Evolutionary conservation across 2,113 vertebrate genomes (phyloP), one percentile per base, ranked within the genome.

Genomic region (Acanthochromis polyacanthus): DNA sequence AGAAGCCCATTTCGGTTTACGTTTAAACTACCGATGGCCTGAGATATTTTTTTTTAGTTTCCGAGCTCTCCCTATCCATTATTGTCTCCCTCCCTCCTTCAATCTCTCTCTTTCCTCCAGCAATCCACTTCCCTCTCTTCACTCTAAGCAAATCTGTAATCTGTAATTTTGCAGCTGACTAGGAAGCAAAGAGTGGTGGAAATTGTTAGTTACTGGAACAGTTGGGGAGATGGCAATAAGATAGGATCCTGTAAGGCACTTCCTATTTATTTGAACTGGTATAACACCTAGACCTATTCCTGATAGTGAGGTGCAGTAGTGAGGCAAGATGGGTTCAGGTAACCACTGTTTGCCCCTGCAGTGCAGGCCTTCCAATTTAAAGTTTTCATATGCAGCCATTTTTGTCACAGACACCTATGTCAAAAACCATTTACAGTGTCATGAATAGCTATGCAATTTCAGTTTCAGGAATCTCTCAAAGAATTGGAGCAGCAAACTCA

Each of bases 141-240:
- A 80, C 73, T 80, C 50, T 57, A 61, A 67, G 64, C 48, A 87
- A 84, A 91, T 89, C 74, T 83, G 68, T 76, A 71, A 89, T 86
- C 81, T 88, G 83, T 91, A 85, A 90, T 92, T 92, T 88, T 81
- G 83, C 87, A 89, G 88, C 90, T 89, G 89, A 86, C 86, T 81
- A 85, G 89, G 87, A 89, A 90, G 81, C 71, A 83, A 70, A 75
- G 55, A 89, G 75, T 74, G 80, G 38, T 83, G 80, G 71, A 90
- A 90, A 92, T 82, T 82, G 84, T 83, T 58, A 52, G 67, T 78
- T 83, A 57, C 58, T 79, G 52, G 22, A 66, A 56, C 40, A 89
- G 74, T 82, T 63, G 64, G 57, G 25, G 46, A 64, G 73, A 86
- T 72, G 59, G 69, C 58, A 82, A 2, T 38, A 59, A 70, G 74